Percentiles rank a stretch among this genome's conserved stretches.
Conservation (phyloP, 2,113 vertebrate species). For the Leptodactylus fuscus region DNA sequence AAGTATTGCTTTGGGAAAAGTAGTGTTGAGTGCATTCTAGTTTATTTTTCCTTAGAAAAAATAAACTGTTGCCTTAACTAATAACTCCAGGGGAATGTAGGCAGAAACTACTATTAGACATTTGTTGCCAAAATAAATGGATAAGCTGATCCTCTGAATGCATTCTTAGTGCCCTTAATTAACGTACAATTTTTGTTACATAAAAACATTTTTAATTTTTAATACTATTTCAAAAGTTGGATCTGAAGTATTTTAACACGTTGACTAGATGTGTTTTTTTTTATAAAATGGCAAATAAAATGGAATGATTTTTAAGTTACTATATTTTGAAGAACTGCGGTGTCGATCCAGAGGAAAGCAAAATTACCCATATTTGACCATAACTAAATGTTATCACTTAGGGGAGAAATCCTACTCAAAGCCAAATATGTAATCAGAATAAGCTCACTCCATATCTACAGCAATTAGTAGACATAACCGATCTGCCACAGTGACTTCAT, state of each 20-base stretch:
- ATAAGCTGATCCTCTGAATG: constrained; percentile 63
- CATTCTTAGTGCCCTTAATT: constrained; percentile 52
- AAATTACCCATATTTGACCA: no score
- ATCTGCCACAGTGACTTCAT: no score
- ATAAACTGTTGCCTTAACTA: constrained; percentile 94
- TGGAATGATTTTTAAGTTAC: background rate
- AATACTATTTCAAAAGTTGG: background rate
- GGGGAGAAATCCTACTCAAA: no score
- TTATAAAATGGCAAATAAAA: background rate
- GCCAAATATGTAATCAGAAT: no score
- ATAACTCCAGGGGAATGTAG: constrained; percentile 88
- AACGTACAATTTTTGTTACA: constrained; percentile 30
- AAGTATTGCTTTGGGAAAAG: constrained; percentile 73
- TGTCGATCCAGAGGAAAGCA: no score
- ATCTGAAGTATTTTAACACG: background rate
- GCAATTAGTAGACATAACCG: no score
- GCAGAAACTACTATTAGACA: constrained; percentile 71
- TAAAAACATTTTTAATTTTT: constrained; percentile 28
- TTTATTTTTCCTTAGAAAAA: constrained; percentile 91
- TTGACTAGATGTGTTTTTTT: background rate
- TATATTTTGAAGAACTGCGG: background rate
- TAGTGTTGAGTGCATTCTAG: constrained; percentile 77
- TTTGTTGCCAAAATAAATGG: constrained; percentile 78
- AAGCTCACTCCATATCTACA: no score
- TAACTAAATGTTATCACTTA: no score